These are phyloP conservation scores for Athalia circularis DNA, from an alignment of 2,888 invertebrate species.

Conservation along the genomic window DNA sequence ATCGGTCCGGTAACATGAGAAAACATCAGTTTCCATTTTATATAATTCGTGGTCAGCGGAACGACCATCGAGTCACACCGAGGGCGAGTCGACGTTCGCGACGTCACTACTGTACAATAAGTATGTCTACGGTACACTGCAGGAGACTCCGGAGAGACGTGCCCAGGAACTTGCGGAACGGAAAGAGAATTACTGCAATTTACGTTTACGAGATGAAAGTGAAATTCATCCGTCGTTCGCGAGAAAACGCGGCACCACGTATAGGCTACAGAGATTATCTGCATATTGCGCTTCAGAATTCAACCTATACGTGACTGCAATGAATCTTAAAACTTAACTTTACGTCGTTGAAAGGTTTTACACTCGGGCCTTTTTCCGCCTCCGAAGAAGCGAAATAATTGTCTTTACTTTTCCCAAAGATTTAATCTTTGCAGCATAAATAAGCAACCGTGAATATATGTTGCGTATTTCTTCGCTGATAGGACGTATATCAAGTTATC, in stretches of 20 bases:
- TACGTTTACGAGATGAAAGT: constrained; percentile 65
- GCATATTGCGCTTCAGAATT: background rate
- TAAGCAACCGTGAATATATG: too few species aligned
- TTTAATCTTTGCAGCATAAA: too few species aligned
- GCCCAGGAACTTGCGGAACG: constrained; percentile 12
- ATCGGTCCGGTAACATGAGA: too few species aligned
- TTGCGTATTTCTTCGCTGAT: too few species aligned
- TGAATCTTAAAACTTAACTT: too few species aligned
- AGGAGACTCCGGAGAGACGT: constrained; percentile 5
- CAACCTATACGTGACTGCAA: too few species aligned
- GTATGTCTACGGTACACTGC: background rate
- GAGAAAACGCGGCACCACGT: background rate
- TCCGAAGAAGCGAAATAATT: too few species aligned
- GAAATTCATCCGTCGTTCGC: constrained; percentile 56
- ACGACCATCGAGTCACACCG: too few species aligned
- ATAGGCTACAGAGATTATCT: background rate
- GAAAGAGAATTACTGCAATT: constrained; percentile 41
- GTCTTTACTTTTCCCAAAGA: too few species aligned
- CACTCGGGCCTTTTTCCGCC: background rate
- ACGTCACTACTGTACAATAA: too few species aligned
- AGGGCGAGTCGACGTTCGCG: too few species aligned
- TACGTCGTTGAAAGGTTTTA: background rate
- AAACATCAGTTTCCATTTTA: background rate
- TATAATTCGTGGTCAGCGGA: background rate
- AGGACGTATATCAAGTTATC: too few species aligned